Conservation (phyloP, 2,113 vertebrate genomes). For the Mus pahari region DNA sequence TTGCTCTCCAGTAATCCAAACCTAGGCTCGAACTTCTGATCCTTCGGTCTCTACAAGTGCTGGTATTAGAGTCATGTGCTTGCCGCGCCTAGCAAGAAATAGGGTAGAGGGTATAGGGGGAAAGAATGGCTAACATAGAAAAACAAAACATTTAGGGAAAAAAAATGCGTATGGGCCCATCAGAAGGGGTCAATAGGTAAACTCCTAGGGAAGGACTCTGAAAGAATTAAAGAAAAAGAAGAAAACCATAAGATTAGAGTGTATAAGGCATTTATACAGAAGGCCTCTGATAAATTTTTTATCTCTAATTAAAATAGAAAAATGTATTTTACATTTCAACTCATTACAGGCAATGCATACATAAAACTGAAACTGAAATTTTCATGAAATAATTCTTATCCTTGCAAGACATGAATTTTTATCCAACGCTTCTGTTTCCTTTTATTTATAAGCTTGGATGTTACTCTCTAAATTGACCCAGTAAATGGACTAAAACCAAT, state of each 20-base stretch:
- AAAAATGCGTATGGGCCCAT: not conserved
- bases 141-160: not conserved
- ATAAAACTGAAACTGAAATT: constrained; percentile 54
- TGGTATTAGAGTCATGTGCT: not conserved
- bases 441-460: constrained; percentile 50
- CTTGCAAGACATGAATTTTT: constrained; percentile 41
- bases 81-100: not conserved
- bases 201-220: not conserved
- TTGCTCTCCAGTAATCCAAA: not conserved
- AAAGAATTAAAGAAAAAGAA: constrained; percentile 48
- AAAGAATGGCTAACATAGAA: not conserved
- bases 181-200: not conserved
- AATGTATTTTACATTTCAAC: constrained; percentile 45
- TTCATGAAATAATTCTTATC: constrained; percentile 44
- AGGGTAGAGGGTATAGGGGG: no score
- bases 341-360: not conserved
- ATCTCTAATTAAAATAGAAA: constrained; percentile 35
- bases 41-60: not conserved
- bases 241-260: not conserved
- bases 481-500: not conserved
- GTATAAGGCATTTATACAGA: not conserved
- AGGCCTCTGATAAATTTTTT: not conserved
- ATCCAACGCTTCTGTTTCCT: constrained; percentile 39
- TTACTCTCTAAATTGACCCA: constrained; percentile 44
- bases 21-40: not conserved